Percentiles rank a stretch among this genome's conserved stretches.
phyloP scores from a whole-genome alignment of 2,888 invertebrate species.

The Synergus itoensis region DNA sequence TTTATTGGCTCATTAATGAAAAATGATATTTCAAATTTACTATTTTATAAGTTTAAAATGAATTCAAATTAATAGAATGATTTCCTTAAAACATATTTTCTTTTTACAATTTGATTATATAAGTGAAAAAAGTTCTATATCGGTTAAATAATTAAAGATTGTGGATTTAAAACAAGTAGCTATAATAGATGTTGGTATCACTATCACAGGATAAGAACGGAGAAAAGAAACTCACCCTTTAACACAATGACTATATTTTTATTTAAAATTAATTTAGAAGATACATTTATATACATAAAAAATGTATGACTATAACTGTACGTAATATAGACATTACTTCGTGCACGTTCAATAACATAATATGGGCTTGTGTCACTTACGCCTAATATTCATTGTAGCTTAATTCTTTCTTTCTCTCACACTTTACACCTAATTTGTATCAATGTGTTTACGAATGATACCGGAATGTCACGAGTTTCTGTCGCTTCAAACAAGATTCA shows the following conservation, averaged over 20 bases:
- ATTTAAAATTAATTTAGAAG: conserved; percentile 77
- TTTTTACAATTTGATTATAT: too few relatives aligned
- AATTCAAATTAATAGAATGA: too few relatives aligned
- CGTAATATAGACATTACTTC: conserved; percentile 69
- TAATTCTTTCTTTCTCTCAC: conserved; percentile 49
- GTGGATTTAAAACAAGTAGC: too few relatives aligned
- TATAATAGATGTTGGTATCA: background rate
- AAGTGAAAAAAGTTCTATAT: background rate
- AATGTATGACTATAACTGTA: conserved; percentile 74
- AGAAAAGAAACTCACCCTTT: conserved; percentile 45
- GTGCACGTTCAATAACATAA: conserved; percentile 71
- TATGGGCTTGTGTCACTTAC: conserved; percentile 63
- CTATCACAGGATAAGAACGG: background rate
- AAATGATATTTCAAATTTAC: too few relatives aligned
- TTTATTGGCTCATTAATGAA: too few relatives aligned
- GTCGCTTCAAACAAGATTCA: conserved; percentile 46
- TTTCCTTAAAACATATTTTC: too few relatives aligned
- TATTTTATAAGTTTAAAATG: too few relatives aligned
- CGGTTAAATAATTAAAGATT: background rate
- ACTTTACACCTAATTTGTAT: conserved; percentile 66
- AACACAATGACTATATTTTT: conserved; percentile 78
- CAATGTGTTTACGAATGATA: conserved; percentile 70
- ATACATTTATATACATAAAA: conserved; percentile 78
- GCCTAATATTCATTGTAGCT: conserved; percentile 51
- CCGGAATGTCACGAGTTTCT: conserved; percentile 75